These are phyloP conservation scores for Enteromius argenteus DNA, from an alignment of 2,797 vertebrate genomes.

Conservation along the genomic window DNA sequence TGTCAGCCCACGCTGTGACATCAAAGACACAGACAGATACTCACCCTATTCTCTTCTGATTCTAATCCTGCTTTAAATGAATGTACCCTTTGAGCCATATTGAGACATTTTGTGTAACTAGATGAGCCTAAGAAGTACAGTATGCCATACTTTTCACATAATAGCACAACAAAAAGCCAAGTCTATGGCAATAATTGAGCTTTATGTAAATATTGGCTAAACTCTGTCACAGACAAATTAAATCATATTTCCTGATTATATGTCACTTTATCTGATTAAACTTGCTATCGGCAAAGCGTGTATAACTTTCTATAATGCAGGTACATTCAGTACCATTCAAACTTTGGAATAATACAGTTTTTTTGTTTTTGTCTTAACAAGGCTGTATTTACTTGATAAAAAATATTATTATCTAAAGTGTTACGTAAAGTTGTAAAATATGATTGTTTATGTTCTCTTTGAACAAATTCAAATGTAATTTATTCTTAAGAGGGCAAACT, in stretches of 20 bases:
- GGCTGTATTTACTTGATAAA: no score
- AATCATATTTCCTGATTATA: neutral
- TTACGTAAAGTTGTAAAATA: no score
- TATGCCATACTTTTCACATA: neutral
- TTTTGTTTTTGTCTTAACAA: no score
- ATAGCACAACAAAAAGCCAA: neutral
- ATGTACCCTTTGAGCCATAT: neutral
- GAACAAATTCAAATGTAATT: no score
- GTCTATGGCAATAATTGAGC: neutral
- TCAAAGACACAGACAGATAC: slow-evolving; percentile 17
- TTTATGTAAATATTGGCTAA: neutral
- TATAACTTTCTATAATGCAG: neutral
- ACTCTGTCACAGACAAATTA: neutral
- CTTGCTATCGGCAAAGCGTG: neutral
- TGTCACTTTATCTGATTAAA: neutral
- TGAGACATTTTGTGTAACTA: slow-evolving; percentile 2
- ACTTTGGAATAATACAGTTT: no score
- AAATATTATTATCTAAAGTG: no score
- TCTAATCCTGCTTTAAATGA: slow-evolving; percentile 9
- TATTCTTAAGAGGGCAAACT: no score
- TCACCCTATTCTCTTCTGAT: neutral
- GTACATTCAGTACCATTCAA: neutral
- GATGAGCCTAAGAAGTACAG: neutral
- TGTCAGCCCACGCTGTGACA: slow-evolving; percentile 10
- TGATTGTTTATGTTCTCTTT: no score